phyloP scores from a whole-genome alignment of 2,113 vertebrate species.

The Probosciger aterrimus region DNA sequence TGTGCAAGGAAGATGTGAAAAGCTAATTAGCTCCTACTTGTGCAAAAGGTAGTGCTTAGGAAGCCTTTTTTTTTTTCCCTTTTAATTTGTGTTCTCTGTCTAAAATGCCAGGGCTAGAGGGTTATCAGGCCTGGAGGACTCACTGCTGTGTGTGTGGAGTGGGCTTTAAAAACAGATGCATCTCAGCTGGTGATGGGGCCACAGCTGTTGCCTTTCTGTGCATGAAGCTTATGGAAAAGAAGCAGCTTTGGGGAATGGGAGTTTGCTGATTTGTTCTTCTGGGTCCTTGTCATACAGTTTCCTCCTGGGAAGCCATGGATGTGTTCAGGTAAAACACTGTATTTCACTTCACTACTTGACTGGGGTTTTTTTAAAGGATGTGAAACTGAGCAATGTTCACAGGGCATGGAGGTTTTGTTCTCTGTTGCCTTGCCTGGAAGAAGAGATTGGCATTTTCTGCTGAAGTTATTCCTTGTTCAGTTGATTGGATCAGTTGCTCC shows the following conservation, averaged over 20 bases:
- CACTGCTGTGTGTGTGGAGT: fast-evolving
- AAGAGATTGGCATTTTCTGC: not conserved
- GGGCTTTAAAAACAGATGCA: not conserved
- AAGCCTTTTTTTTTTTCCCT: not conserved
- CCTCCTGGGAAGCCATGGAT: not conserved
- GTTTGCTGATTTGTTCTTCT: not conserved
- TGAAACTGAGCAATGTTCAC: not conserved
- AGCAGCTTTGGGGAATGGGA: not conserved
- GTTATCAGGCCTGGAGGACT: not conserved
- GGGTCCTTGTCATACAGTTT: not conserved
- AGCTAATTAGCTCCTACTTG: not conserved
- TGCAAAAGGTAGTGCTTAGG: not conserved
- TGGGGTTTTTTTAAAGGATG: not conserved
- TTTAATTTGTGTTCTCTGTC: not conserved
- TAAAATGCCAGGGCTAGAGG: not conserved
- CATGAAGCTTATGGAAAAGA: not conserved
- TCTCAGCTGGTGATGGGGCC: not conserved
- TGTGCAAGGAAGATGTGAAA: not conserved
- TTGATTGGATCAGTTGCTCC: not conserved
- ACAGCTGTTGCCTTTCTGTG: not conserved
- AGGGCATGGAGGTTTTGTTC: not conserved
- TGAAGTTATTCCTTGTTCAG: not conserved
- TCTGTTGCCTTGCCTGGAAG: not conserved
- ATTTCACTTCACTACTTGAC: not conserved
- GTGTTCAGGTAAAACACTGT: not conserved